These are phyloP conservation scores for Argyrosomus regius DNA, from an alignment of 2,797 vertebrate genomes.

Conservation along the genomic window DNA sequence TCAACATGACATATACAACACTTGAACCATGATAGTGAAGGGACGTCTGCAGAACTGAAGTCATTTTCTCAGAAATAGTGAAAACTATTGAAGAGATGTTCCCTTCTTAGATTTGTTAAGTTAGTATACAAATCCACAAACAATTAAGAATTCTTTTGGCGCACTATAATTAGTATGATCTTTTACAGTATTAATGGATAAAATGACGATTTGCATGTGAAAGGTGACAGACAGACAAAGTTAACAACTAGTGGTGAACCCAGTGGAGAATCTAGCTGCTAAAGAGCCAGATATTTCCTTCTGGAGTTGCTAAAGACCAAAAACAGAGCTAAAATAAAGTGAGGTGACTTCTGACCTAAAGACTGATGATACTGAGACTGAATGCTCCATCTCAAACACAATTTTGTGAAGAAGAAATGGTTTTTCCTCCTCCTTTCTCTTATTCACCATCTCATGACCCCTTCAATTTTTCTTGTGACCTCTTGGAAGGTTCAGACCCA, in stretches of 20 bases:
- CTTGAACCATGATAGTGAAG: constrained; percentile 27
- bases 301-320: background rate
- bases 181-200: background rate
- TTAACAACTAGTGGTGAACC: background rate
- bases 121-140: no score
- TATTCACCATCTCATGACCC: background rate
- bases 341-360: background rate
- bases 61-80: background rate
- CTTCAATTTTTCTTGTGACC: background rate
- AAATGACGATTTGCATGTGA: background rate
- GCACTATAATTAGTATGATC: background rate
- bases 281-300: background rate
- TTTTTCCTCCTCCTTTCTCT: background rate
- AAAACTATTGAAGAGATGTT: background rate
- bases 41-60: background rate
- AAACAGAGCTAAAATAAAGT: background rate
- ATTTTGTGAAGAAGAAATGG: background rate
- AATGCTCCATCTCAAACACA: background rate
- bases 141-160: no score
- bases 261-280: background rate
- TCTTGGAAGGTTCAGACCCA: background rate
- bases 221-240: background rate
- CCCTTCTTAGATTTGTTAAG: background rate
- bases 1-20: constrained; percentile 35
- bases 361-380: background rate